Base-by-base conservation (phyloP, 2,888 invertebrate genomes). In the Drosophila kuntzei region DNA sequence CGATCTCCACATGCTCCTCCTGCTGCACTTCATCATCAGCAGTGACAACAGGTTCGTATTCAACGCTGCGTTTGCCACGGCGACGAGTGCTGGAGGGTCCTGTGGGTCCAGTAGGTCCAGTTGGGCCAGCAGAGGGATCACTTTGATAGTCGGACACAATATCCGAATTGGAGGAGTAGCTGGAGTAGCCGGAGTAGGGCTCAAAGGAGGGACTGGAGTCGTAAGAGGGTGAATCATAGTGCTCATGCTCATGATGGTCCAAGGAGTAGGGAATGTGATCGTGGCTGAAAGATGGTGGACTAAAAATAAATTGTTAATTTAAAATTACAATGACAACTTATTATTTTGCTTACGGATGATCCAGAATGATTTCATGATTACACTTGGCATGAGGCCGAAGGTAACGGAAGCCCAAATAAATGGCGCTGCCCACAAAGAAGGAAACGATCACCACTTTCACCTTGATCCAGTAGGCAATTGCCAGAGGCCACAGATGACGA, bases 381-480 rank as follows among this genome's bases (percentile, higher is more conserved):
- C 90, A 89, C 57, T 72, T 74, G 50, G 71, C 36, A 57, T 87
- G 80, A 36, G 91, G 85, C 81, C 79, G 80, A 14, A 90, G 73
- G 53, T 92, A 91, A 36, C 90, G 89, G 20, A 91, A 70, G 2
- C 91, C 92, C 79, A 90, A 76, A 16, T 90, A 90, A 12, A 92
- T 72, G 2, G 92, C 91, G 27, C 90, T 90, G 25, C 92, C 92
- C 55, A 92, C 77, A 67, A 92, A 87, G 79, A 92, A 92, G 18
- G 90, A 89, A 7, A 91, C 90, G 32, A 92, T 84, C 0, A 92
- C 84, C 22, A 92, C 81, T 72, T 92, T 92, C 20, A 92, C 89
- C 79, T 92, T 92, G 16, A 92, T 78, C 88, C 90, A 91, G 54
- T 91, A 92, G 29, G 92, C 89, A 53, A 92, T 89, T 0, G 90